Evolutionary conservation across 92 coral and sea anemone species (phyloP).

Genomic region (Micromussa lordhowensis): DNA sequence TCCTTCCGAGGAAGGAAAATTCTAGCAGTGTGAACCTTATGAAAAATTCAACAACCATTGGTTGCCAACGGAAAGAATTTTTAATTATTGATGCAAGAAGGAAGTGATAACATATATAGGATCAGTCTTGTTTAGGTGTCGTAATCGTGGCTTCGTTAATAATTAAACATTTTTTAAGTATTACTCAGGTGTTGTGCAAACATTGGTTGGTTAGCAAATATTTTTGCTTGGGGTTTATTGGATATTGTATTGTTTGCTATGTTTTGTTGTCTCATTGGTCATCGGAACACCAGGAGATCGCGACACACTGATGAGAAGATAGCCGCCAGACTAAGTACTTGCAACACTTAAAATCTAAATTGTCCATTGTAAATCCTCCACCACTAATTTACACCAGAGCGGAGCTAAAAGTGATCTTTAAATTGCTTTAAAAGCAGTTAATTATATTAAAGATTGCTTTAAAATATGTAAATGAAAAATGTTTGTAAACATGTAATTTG

Average conservation of each 20-base stretch:
- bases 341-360: not conserved
- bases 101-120: not conserved
- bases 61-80: not conserved
- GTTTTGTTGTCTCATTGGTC: not conserved
- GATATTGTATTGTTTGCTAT: not conserved
- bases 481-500: no score
- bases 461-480: no score
- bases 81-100: slow-evolving; percentile 22
- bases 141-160: slow-evolving; percentile 1
- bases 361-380: not conserved
- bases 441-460: not conserved
- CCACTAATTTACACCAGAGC: no score
- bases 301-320: not conserved
- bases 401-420: not conserved
- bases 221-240: not conserved
- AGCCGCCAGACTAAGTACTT: not conserved
- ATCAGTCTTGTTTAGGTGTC: not conserved
- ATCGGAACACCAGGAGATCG: not conserved
- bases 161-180: not conserved
- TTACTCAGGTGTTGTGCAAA: not conserved
- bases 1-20: not conserved
- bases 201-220: not conserved
- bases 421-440: not conserved
- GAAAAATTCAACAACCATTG: not conserved
- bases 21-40: not conserved